phyloP scores from a whole-genome alignment of 1,140 invertebrate species.

The Acromyrmex heyeri region DNA sequence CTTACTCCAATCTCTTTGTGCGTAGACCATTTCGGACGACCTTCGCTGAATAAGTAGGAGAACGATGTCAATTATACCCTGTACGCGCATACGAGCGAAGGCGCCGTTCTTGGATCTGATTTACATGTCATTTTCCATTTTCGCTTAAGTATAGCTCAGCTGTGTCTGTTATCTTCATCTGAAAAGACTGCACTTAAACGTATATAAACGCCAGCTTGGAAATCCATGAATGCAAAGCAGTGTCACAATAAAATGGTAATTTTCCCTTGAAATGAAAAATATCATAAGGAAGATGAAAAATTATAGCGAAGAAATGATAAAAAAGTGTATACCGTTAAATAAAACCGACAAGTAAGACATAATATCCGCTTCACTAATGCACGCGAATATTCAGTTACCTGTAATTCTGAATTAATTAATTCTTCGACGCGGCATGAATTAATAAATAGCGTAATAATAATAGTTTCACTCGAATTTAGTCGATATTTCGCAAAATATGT shows the following conservation, averaged over 20 bases:
- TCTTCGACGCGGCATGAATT: constrained; percentile 20
- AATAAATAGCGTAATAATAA: constrained; percentile 47
- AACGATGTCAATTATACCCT: constrained; percentile 52
- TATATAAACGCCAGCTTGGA: background rate
- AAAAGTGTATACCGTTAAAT: background rate
- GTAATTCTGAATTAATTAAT: background rate
- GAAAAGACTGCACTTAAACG: constrained; percentile 4
- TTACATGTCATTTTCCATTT: constrained; percentile 61
- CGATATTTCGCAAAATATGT: constrained; percentile 51
- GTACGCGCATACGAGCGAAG: constrained; percentile 1
- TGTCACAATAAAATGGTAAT: background rate
- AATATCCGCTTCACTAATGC: background rate
- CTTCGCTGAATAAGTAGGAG: constrained; percentile 45
- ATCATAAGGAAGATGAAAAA: background rate
- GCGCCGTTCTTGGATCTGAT: constrained; percentile 45
- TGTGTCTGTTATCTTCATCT: constrained; percentile 27
- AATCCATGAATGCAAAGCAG: background rate
- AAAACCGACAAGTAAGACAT: too few species aligned
- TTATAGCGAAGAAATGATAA: background rate
- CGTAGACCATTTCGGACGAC: constrained; percentile 42
- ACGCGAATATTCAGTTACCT: background rate
- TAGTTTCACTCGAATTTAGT: constrained; percentile 46
- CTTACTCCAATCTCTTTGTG: constrained; percentile 43
- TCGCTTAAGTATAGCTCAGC: constrained; percentile 22
- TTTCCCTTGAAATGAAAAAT: constrained; percentile 1